Evolutionary conservation across 2,797 vertebrate species (phyloP).

Genomic region (Emydoidea blandingii): DNA sequence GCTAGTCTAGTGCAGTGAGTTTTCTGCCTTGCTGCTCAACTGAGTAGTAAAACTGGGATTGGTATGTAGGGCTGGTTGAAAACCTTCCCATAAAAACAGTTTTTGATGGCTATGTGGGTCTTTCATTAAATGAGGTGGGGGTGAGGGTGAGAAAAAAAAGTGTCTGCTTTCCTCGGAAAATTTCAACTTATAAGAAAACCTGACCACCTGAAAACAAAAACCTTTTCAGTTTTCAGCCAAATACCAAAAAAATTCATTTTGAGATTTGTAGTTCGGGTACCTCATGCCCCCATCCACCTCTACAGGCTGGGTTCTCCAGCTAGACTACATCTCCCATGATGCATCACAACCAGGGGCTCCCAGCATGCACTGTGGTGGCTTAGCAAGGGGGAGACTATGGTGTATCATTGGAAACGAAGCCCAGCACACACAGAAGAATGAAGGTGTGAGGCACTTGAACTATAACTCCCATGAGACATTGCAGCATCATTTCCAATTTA

Average conservation of each 20-base stretch:
- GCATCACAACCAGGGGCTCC: not conserved
- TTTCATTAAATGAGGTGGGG: not conserved
- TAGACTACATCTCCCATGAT: not conserved
- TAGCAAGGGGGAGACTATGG: not conserved
- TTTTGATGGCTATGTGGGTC: not conserved
- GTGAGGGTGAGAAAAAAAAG: too few relatives aligned
- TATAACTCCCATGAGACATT: not conserved
- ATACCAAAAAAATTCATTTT: not conserved
- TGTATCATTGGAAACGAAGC: not conserved
- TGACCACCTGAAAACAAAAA: not conserved
- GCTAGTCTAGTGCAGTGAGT: not conserved
- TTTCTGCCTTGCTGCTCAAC: fast-evolving
- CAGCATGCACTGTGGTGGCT: not conserved
- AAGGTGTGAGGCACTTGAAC: not conserved
- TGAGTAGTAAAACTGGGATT: not conserved
- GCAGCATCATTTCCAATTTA: not conserved
- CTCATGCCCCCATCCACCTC: not conserved
- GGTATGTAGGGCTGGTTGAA: fast-evolving
- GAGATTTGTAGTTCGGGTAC: not conserved
- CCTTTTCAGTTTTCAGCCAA: not conserved
- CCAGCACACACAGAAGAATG: not conserved
- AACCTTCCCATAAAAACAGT: not conserved
- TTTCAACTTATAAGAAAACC: not conserved
- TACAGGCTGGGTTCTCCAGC: not conserved
- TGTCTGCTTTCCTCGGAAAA: not conserved